phyloP scores from a whole-genome alignment of 2,888 invertebrate species.

The Allacma fusca region DNA sequence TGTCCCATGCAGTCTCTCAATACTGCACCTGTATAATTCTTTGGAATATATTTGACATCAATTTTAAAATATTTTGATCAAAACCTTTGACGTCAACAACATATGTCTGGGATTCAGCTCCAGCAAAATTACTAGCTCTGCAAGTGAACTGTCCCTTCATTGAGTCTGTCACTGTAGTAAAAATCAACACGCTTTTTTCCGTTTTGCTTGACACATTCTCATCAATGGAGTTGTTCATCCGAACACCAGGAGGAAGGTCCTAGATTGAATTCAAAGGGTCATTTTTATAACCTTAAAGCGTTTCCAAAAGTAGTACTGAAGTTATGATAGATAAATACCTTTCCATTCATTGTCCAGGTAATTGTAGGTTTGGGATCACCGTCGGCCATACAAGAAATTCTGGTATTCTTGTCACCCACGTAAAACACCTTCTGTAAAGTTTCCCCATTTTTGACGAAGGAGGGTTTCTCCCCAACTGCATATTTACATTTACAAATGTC shows the following conservation, averaged over 20 bases:
- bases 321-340: neutral
- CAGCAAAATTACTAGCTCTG: neutral
- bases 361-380: neutral
- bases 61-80: no score
- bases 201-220: neutral
- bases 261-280: neutral
- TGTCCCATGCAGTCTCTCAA: no score
- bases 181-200: neutral
- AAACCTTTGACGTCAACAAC: slow-evolving; percentile 25
- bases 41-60: no score
- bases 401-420: neutral
- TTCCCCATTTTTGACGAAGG: no score
- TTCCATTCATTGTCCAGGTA: neutral
- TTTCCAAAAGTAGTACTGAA: neutral
- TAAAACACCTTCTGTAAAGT: no score
- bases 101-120: neutral
- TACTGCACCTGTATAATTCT: no score
- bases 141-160: neutral
- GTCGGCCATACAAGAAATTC: neutral
- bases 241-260: slow-evolving; percentile 6
- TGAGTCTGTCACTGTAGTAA: neutral
- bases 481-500: no score
- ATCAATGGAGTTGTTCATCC: neutral
- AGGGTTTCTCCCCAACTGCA: no score
- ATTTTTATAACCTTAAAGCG: no score